Percentiles rank a stretch among this genome's conserved stretches.
Evolutionary conservation across 2,113 vertebrate species (phyloP).

Genomic region (Bos taurus): ARS-UCD2.0 NC_037337.1:90543501-90544000

Average conservation of each 20-base stretch:
- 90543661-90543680: constrained; percentile 33
- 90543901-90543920: background rate
- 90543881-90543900: background rate
- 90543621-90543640: constrained; percentile 57
- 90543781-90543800: no score
- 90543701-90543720: constrained; percentile 33
- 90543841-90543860: background rate
- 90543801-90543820: background rate
- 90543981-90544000: background rate
- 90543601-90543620: constrained; percentile 33
- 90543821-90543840: background rate
- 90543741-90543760: constrained; percentile 50
- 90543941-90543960: background rate
- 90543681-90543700: constrained; percentile 55
- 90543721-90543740: background rate
- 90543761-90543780: background rate
- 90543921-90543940: background rate
- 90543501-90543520: background rate
- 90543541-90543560: constrained; percentile 48
- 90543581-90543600: background rate
- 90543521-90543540: constrained; percentile 41
- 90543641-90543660: constrained; percentile 28
- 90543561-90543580: constrained; percentile 46
- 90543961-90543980: background rate
- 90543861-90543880: background rate